A percentile compares a stretch with the other conserved stretches of the same genome.
phyloP scores from a whole-genome alignment of 2,888 invertebrate genomes.

The Phaonia tiefii region DNA sequence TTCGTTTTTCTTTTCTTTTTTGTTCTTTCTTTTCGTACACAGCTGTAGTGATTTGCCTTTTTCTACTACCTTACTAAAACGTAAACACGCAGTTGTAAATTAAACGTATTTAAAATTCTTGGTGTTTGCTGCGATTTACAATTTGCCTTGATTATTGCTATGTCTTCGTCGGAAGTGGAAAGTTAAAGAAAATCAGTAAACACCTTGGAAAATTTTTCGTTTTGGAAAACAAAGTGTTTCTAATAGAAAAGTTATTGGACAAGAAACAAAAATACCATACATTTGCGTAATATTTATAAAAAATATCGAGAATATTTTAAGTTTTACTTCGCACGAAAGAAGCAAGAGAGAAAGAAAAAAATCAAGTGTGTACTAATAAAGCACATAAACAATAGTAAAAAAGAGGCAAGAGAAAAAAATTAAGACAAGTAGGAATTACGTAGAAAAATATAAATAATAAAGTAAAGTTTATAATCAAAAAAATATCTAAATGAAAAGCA shows the following conservation, averaged over 20 bases:
- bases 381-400: slow-evolving; percentile 40
- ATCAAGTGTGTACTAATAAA: slow-evolving; percentile 13
- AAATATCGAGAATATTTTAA: slow-evolving; percentile 41
- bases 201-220: neutral
- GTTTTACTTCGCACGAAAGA: slow-evolving; percentile 52
- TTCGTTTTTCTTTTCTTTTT: too few relatives aligned
- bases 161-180: slow-evolving; percentile 65
- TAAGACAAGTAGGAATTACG: slow-evolving; percentile 43
- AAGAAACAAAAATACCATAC: slow-evolving; percentile 31
- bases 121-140: slow-evolving; percentile 45
- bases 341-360: slow-evolving; percentile 29
- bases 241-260: slow-evolving; percentile 44
- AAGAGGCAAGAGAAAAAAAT: slow-evolving; percentile 35
- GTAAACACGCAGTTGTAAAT: slow-evolving; percentile 27
- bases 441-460: slow-evolving; percentile 35
- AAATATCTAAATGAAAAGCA: neutral
- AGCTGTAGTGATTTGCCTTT: too few relatives aligned
- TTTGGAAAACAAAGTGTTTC: slow-evolving; percentile 19
- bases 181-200: slow-evolving; percentile 48
- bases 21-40: too few relatives aligned
- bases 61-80: neutral
- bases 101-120: slow-evolving; percentile 20
- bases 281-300: too few relatives aligned
- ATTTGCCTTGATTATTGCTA: slow-evolving; percentile 58
- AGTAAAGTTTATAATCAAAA: slow-evolving; percentile 8